Percentiles rank a stretch among this genome's conserved stretches.
phyloP scores from a whole-genome alignment of 2,113 vertebrate species.

The Pelmatolapia mariae region DNA sequence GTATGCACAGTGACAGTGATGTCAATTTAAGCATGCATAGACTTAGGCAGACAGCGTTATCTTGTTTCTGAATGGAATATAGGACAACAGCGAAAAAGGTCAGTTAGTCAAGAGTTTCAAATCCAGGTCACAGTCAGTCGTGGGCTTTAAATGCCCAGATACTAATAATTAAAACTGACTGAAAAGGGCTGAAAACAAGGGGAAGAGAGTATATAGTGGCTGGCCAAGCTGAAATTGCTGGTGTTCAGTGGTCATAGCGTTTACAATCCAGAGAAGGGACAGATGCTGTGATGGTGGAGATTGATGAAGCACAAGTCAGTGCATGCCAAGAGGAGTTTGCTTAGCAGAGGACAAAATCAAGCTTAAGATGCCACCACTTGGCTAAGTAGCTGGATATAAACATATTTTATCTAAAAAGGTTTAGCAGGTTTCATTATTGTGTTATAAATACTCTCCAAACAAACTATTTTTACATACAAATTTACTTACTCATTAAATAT shows the following conservation, averaged over 20 bases:
- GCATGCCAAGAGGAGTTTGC: not conserved
- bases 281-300: not conserved
- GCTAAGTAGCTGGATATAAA: not conserved
- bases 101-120: conserved; percentile 6
- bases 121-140: not conserved
- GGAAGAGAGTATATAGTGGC: not conserved
- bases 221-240: not conserved
- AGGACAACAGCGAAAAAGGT: not conserved
- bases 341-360: not conserved
- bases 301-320: not conserved
- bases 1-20: not conserved
- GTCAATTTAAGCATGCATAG: not conserved
- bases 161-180: not conserved
- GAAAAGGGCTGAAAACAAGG: not conserved
- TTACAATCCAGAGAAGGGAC: not conserved
- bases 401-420: not conserved
- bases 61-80: not conserved
- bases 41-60: not conserved
- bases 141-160: not conserved
- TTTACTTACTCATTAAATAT: not conserved
- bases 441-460: not conserved
- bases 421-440: not conserved
- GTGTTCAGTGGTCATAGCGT: not conserved
- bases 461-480: not conserved
- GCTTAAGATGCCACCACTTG: not conserved